A percentile compares a stretch with the other conserved stretches of the same genome.
Conservation (phyloP, 2,797 vertebrate species). For the Pampus argenteus region DNA sequence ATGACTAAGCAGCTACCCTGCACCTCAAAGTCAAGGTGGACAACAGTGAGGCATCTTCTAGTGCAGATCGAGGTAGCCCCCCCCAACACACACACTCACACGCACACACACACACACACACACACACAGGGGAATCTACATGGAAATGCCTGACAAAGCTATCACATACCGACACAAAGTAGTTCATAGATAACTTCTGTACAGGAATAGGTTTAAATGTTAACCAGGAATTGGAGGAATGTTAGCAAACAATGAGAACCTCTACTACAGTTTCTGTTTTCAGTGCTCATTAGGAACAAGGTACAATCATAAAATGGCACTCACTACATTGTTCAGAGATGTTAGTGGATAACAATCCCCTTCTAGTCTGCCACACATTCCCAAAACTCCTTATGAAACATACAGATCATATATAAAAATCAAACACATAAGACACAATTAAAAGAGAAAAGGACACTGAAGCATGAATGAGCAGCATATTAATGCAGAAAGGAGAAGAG, state of each 20-base stretch:
- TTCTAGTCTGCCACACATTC: conserved; percentile 26
- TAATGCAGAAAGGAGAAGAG: conserved; percentile 17
- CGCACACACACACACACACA: conserved; percentile 46
- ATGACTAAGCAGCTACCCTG: conserved; percentile 73
- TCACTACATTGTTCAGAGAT: conserved; percentile 33
- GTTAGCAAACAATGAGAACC: conserved; percentile 32
- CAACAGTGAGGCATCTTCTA: conserved; percentile 73
- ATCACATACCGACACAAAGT: conserved; percentile 48
- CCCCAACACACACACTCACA: conserved; percentile 47
- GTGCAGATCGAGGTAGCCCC: conserved; percentile 81
- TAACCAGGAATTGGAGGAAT: conserved; percentile 57
- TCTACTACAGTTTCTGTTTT: conserved; percentile 35
- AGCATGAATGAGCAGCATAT: conserved; percentile 57
- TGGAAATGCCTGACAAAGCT: conserved; percentile 59
- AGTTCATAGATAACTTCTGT: conserved; percentile 43
- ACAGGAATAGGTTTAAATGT: conserved; percentile 45
- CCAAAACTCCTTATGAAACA: conserved; percentile 40
- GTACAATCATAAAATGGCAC: conserved; percentile 71
- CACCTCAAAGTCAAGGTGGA: conserved; percentile 74
- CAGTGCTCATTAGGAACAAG: conserved; percentile 43
- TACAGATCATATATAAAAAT: conserved; percentile 31
- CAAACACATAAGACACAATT: conserved; percentile 53
- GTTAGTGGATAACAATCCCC: conserved; percentile 35
- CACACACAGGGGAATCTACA: conserved; percentile 59
- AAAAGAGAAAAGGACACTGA: conserved; percentile 42